Conservation (phyloP, 1,140 invertebrate genomes). For the Adoxophyes honmai region DNA sequence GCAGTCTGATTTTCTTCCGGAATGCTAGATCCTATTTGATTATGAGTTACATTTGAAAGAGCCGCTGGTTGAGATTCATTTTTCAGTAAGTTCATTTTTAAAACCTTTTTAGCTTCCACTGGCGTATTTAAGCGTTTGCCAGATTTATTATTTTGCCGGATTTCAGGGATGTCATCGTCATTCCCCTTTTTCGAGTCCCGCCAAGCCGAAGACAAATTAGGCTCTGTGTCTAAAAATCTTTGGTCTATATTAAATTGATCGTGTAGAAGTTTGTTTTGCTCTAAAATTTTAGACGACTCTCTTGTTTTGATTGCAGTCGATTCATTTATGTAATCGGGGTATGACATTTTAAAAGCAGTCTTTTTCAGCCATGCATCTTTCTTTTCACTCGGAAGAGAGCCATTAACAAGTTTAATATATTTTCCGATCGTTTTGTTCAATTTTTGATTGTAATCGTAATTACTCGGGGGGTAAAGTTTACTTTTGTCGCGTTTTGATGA, state of each 20-base stretch:
- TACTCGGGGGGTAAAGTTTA: conserved; percentile 19
- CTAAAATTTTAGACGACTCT: conserved; percentile 44
- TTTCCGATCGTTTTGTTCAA: neutral
- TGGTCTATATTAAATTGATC: conserved; percentile 48
- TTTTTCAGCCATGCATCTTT: conserved; percentile 21
- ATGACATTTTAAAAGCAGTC: conserved; percentile 40
- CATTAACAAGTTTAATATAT: conserved; percentile 1
- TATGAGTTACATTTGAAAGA: conserved; percentile 24
- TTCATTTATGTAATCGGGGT: conserved; percentile 46
- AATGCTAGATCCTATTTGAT: conserved; percentile 23
- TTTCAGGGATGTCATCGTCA: conserved; percentile 22
- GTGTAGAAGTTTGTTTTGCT: conserved; percentile 49
- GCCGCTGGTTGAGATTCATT: conserved; percentile 8
- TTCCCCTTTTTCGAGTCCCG: conserved; percentile 31
- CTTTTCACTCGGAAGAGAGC: neutral
- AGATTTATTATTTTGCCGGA: conserved; percentile 30
- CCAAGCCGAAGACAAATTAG: conserved; percentile 28
- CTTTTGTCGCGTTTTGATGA: conserved; percentile 30
- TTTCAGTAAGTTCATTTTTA: conserved; percentile 12
- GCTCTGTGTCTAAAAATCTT: conserved; percentile 47
- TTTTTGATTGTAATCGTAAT: neutral
- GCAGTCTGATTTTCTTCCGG: conserved; percentile 32
- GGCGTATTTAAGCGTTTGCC: conserved; percentile 59
- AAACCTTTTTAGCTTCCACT: conserved; percentile 20
- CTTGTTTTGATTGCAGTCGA: conserved; percentile 34